These are phyloP conservation scores for Nesidiocoris tenuis DNA, from an alignment of 2,888 invertebrate genomes.

Conservation along the genomic window DNA sequence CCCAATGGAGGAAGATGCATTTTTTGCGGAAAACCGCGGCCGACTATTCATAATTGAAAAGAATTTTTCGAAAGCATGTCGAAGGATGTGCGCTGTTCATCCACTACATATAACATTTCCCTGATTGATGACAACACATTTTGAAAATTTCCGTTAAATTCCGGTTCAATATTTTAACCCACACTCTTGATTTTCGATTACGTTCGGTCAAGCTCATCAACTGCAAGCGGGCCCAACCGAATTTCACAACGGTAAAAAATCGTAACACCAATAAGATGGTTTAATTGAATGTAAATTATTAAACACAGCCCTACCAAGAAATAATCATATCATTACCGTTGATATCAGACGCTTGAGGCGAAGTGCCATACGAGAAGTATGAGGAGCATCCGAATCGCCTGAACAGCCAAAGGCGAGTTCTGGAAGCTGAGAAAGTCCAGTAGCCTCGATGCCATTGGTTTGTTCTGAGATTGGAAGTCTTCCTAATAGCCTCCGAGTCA, in stretches of 20 bases:
- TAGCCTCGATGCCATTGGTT: not conserved
- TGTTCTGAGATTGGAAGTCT: not conserved
- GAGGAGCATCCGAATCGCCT: not conserved
- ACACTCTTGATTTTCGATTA: too few species aligned
- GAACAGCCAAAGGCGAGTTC: not conserved
- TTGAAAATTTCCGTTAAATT: too few species aligned
- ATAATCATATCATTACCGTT: not conserved
- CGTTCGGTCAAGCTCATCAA: too few species aligned
- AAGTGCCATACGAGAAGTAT: not conserved
- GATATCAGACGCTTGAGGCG: not conserved
- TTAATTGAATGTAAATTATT: not conserved
- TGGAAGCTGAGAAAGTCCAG: not conserved
- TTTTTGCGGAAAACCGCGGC: too few species aligned
- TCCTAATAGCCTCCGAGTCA: slow-evolving; percentile 18
- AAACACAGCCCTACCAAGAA: not conserved
- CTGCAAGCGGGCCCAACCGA: too few species aligned
- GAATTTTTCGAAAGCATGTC: too few species aligned
- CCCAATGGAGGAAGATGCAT: too few species aligned
- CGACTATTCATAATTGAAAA: too few species aligned
- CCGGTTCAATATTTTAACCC: too few species aligned
- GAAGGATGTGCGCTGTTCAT: too few species aligned
- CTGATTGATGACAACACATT: too few species aligned
- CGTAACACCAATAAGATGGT: not conserved
- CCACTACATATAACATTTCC: too few species aligned
- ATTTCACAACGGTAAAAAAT: not conserved